Evolutionary conservation across 2,113 vertebrate genomes (phyloP), one percentile per base, ranked within the genome.

Genomic region (Mungos mungo): DNA sequence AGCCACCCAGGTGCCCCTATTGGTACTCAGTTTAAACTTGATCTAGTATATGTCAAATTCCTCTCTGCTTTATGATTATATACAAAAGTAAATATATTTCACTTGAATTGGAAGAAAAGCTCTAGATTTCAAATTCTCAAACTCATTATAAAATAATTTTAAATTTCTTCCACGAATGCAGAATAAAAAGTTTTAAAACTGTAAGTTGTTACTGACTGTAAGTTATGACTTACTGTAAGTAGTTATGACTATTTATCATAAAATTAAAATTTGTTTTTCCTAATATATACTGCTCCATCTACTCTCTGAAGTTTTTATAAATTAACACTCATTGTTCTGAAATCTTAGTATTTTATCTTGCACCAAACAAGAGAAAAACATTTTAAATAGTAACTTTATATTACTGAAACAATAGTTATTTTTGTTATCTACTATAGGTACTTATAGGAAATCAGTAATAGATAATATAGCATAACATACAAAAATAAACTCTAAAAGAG

Each of bases 91-190:
- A 96, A 82, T 57, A 79, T 41, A 84, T 88, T 87, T 90, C 76
- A 95, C 16, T 85, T 7, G 0, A 87, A 83, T 2, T 92, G 7
- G 65, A 85, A 96, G 47, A 82, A 80, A 95, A 87, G 31, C 9
- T 90, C 85, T 95, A 88, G n/a, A 95, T 91, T 93, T 94, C 91
- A 95, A 98, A 86, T 90, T 81, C 31, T 50, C 76, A 35, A 90
- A 60, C 23, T 96, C 38, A 95, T 82, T 95, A 92, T 35, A 79
- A 94, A 93, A 15, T 81, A 45, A 89, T 69, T 96, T 57, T 41
- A 95, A 89, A 95, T 76, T 96, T 84, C 50, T 91, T 77, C n/a
- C 63, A 95, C 11, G 65, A 83, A 96, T 74, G 15, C 21, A 89
- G 15, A 94, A 84, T 81, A 82, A 89, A 79, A 71, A 68, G 63